Base-by-base conservation (phyloP, 2,113 vertebrate genomes). In the Notarius lentiginosus region DNA sequence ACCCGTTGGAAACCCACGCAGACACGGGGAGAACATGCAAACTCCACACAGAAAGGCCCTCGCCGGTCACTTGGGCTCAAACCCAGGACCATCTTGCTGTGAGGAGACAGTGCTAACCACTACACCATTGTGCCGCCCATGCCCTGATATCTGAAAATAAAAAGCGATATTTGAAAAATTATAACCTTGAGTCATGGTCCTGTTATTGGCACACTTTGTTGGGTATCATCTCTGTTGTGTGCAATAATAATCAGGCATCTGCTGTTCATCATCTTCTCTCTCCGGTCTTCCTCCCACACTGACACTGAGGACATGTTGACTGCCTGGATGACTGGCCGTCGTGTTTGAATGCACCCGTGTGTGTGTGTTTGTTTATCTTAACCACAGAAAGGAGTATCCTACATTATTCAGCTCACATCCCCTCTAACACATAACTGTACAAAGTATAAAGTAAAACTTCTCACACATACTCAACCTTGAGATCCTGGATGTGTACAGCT, bases 401-500 rank as follows among this genome's bases (percentile, higher is more conserved):
- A 79, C 51, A 22, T 61, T 88, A 76, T 83, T 84, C 68, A 58
- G 68, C 34, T 84, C 82, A 88, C 61, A 80, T 82, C n/a, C 82
- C 66, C 82, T 72, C 47, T 9, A 90, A 81, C 86, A 76, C 58
- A 17, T 11, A 15, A 80, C 75, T 65, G 51, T 27, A 83, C 58
- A 77, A 84, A 84, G 56, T 53, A 76, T 63, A 79, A 89, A 89
- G 83, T 85, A 87, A 85, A 84, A 70, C 47, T 86, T 68, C 73
- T 61, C 80, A 63, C 68, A 82, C 61, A 65, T 72, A 60, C 12
- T 86, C 60, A 70, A 90, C 89, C 87, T 88, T 90, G 87, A 88
- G 82, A 88, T 86, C 81, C 86, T 86, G 5, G 41, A 90, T 79
- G 87, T 77, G 79, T 73, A 90, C 85, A 60, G 83, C 84, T 88